Percentiles rank a stretch among this genome's conserved stretches.
phyloP scores from a whole-genome alignment of 64 coral and sea anemone species.

The Anthopleura sola region DNA sequence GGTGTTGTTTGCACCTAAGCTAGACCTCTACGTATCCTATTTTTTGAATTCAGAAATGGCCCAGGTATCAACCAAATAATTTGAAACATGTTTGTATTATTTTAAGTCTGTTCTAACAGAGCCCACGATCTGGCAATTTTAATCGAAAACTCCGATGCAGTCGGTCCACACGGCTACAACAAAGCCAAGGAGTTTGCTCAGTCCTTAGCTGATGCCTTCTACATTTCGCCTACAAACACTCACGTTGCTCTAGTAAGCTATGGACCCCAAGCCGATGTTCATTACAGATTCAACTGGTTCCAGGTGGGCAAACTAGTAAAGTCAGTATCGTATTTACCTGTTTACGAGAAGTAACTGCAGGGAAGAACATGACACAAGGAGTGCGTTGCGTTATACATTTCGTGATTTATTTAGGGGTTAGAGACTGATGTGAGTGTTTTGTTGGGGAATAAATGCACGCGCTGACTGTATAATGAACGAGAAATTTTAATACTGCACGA shows the following conservation, averaged over 20 bases:
- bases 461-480: too few species aligned
- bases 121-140: constrained; percentile 26
- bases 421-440: too few species aligned
- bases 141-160: constrained; percentile 1
- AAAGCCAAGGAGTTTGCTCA: constrained; percentile 9
- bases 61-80: too few species aligned
- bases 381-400: too few species aligned
- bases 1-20: too few species aligned
- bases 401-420: too few species aligned
- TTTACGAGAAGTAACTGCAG: not conserved
- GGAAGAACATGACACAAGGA: too few species aligned
- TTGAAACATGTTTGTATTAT: not conserved
- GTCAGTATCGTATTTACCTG: not conserved
- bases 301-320: not conserved
- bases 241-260: not conserved
- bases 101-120: not conserved
- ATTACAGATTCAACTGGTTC: constrained; percentile 7
- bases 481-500: too few species aligned
- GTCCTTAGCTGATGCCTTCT: constrained; percentile 12
- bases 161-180: not conserved
- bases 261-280: not conserved
- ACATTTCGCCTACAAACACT: not conserved
- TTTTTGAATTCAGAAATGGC: too few species aligned
- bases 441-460: too few species aligned
- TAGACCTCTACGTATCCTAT: too few species aligned